Conservation (phyloP, 2,888 invertebrate species). For the Lumbricus terrestris region DNA sequence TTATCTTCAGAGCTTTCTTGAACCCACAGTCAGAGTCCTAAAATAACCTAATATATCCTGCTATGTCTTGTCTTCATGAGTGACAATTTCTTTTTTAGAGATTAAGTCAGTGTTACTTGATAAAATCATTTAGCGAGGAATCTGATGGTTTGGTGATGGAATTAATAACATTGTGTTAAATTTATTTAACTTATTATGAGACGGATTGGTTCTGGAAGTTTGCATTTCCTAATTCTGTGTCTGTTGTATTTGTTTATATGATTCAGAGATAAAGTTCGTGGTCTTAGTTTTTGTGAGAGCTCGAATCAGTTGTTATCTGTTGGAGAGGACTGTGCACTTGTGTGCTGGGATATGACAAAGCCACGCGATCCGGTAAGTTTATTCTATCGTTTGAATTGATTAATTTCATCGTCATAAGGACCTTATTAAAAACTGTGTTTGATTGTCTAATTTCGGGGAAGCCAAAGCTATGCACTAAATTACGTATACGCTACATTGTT, state of each 20-base stretch:
- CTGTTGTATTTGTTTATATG: background rate
- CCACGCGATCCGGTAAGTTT: conserved; percentile 8
- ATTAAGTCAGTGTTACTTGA: too few relatives aligned
- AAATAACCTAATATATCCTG: too few relatives aligned
- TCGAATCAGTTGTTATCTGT: conserved; percentile 88
- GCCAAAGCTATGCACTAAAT: too few relatives aligned
- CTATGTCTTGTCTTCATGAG: background rate
- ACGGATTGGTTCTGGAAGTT: background rate
- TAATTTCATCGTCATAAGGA: too few relatives aligned
- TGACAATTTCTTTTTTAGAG: background rate
- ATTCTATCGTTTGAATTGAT: too few relatives aligned
- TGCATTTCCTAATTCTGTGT: background rate
- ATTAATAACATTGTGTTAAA: too few relatives aligned
- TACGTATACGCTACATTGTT: too few relatives aligned
- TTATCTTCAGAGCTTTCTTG: background rate
- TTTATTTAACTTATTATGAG: background rate
- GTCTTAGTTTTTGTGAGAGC: conserved; percentile 59
- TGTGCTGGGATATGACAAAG: conserved; percentile 84
- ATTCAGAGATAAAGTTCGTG: conserved; percentile 22
- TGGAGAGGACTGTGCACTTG: conserved; percentile 87
- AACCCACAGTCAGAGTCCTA: background rate
- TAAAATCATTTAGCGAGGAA: too few relatives aligned
- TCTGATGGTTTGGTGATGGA: too few relatives aligned
- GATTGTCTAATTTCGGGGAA: too few relatives aligned
- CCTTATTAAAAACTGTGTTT: too few relatives aligned